phyloP scores from a whole-genome alignment of 1,140 invertebrate species.

The Drosophila equinoxialis region DNA sequence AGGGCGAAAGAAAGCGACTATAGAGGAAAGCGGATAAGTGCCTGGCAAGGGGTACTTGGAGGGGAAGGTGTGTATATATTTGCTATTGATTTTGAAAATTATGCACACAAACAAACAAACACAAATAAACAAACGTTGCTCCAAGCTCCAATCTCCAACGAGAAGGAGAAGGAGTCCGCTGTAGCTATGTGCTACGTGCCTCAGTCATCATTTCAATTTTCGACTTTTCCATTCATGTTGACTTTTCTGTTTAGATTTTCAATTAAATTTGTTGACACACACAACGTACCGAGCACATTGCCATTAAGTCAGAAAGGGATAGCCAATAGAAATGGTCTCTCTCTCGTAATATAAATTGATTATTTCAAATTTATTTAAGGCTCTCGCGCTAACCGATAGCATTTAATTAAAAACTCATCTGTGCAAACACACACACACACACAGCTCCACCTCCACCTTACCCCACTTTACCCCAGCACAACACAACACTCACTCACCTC shows the following conservation, averaged over 20 bases:
- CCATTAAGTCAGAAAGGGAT: neutral
- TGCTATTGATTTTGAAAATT: conserved; percentile 83
- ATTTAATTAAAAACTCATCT: conserved; percentile 81
- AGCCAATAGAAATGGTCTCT: conserved; percentile 51
- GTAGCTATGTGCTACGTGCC: conserved; percentile 34
- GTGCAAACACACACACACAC: conserved; percentile 55
- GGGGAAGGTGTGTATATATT: conserved; percentile 61
- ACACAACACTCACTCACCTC: neutral
- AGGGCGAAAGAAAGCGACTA: no score
- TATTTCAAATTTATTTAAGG: conserved; percentile 80
- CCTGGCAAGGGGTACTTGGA: neutral
- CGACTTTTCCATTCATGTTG: conserved; percentile 64
- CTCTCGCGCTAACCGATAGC: conserved; percentile 68
- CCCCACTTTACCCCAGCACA: neutral
- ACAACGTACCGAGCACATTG: neutral
- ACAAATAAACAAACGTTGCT: conserved; percentile 18
- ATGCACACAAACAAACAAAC: conserved; percentile 78
- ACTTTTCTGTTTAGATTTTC: conserved; percentile 82
- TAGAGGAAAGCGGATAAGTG: conserved; percentile 6
- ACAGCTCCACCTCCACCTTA: neutral
- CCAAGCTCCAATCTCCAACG: conserved; percentile 31
- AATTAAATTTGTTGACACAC: conserved; percentile 81
- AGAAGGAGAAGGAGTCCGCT: conserved; percentile 8
- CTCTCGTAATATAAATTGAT: conserved; percentile 78
- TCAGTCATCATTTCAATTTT: conserved; percentile 36